phyloP scores from a whole-genome alignment of 2,888 invertebrate genomes.

The Bugulina stolonifera region DNA sequence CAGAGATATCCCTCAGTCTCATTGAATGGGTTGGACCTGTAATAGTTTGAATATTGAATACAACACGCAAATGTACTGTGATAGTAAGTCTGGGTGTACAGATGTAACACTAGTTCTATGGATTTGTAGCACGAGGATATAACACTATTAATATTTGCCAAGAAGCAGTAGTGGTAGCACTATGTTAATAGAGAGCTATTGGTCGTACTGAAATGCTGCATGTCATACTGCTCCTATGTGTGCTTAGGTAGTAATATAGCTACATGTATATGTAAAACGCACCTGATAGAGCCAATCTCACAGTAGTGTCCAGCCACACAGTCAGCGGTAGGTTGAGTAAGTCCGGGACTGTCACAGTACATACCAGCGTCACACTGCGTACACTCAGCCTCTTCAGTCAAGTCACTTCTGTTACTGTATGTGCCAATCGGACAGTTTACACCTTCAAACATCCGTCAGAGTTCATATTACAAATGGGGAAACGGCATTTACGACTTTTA shows the following conservation, averaged over 20 bases:
- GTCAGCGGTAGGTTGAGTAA: constrained; percentile 34
- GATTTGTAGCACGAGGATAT: no score
- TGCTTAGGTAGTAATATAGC: no score
- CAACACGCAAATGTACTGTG: no score
- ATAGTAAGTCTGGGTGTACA: no score
- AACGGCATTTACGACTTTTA: not conserved
- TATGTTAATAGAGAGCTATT: no score
- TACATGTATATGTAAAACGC: not conserved
- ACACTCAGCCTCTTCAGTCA: constrained; percentile 36
- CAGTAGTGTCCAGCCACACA: constrained; percentile 47
- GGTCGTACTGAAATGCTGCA: no score
- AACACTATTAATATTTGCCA: no score
- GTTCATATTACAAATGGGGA: no score
- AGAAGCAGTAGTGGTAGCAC: no score
- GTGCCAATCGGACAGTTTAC: constrained; percentile 40
- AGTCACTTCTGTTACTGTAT: constrained; percentile 45
- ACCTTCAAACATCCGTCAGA: constrained; percentile 32
- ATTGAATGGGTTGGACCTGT: constrained; percentile 34
- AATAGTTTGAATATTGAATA: not conserved
- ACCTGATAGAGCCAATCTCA: constrained; percentile 34
- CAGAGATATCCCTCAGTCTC: constrained; percentile 43
- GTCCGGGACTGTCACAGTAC: constrained; percentile 41
- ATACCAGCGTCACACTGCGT: constrained; percentile 43
- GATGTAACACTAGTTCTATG: no score
- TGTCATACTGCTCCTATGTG: no score